Base-by-base conservation (phyloP, 2,113 vertebrate species). In the Ascaphus truei region DNA sequence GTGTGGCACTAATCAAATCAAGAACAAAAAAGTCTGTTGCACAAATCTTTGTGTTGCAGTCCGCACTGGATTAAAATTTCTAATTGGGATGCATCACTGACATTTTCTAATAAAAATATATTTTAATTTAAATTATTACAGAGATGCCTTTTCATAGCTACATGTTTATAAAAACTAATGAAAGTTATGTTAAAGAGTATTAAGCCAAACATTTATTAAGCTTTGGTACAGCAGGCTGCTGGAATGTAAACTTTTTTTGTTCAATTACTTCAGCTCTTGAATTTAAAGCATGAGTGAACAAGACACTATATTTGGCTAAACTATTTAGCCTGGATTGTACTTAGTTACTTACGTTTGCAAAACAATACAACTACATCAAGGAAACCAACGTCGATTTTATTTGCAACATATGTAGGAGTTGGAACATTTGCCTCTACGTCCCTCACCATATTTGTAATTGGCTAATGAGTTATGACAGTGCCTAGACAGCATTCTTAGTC, bases 241-340 rank as follows among this genome's bases (percentile, higher is more conserved):
- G 80, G 81, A 88, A 90, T 89, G 80, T 85, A 89, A 89, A 89
- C 81, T 80, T 79, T 77, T 82, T 80, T 76, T 59, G 3, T 85
- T 85, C 82, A 83, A 72, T 87, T 71, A 87, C 85, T 87, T 88
- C 82, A 88, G 78, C 69, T 85, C 79, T 83, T 80, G 67, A 79
- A 77, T 80, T 89, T 87, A 84, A 85, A 83, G 76, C n/a, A n/a
- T n/a, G 74, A 90, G 75, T 80, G 74, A 87, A 76, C 82, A 81
- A 79, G 81, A 87, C 83, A 81, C 89, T 91, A 91, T 91, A 90
- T 90, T 91, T 92, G 88, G 90, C 84, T 69, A 90, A 91, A 91
- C 85, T 84, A 89, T 84, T 86, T 79, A 85, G 55, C 81, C n/a
- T 83, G 78, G 73, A 77, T 34, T 86, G 84, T 81, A 76, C 80